These are phyloP conservation scores for Drosophila mettleri DNA, from an alignment of 2,888 invertebrate species.

Conservation along the genomic window DNA sequence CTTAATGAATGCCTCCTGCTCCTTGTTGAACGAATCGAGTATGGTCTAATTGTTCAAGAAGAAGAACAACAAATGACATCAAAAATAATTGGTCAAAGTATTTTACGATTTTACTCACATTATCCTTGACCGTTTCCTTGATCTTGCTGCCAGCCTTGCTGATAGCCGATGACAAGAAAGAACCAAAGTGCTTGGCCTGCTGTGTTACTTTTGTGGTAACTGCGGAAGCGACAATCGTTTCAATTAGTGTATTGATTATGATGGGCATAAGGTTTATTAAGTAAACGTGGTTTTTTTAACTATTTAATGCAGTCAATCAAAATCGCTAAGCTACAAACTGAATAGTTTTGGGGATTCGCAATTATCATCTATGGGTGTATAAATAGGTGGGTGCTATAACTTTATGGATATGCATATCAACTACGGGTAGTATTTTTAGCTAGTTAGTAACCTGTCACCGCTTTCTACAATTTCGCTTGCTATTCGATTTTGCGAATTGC, in stretches of 20 bases:
- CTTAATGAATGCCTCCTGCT: constrained; percentile 97
- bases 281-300: constrained; percentile 38
- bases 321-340: constrained; percentile 64
- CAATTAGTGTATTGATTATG: constrained; percentile 20
- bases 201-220: constrained; percentile 96
- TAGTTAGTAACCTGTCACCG: constrained; percentile 82
- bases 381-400: constrained; percentile 4
- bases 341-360: constrained; percentile 18
- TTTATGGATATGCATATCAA: constrained; percentile 10
- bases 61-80: background rate
- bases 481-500: constrained; percentile 47
- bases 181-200: constrained; percentile 95
- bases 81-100: background rate
- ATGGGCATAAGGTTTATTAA: constrained; percentile 4
- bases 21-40: constrained; percentile 98
- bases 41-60: constrained; percentile 89
- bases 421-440: constrained; percentile 40
- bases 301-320: constrained; percentile 50
- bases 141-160: constrained; percentile 98
- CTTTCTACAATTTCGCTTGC: constrained; percentile 44
- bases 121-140: constrained; percentile 98
- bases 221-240: constrained; percentile 77
- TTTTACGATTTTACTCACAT: constrained; percentile 88
- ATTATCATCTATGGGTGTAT: constrained; percentile 23
- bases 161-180: constrained; percentile 96